A percentile compares a stretch with the other conserved stretches of the same genome.
Conservation (phyloP, 2,888 invertebrate species). For the Cheilosia pagana region DNA sequence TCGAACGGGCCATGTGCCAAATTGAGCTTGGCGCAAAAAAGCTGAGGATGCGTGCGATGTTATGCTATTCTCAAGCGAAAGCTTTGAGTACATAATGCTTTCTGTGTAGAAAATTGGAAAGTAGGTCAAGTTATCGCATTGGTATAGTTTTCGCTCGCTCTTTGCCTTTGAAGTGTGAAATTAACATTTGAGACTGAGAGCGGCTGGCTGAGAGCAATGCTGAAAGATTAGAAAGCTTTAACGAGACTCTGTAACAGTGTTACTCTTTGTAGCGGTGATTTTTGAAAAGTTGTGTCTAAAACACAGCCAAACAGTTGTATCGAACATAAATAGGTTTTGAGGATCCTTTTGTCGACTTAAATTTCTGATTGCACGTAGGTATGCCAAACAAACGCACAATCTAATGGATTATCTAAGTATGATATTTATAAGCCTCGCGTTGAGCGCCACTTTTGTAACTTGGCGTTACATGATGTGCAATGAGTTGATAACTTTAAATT, state of each 20-base stretch:
- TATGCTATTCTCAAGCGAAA: constrained; percentile 57
- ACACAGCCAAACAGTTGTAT: no score
- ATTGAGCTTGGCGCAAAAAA: constrained; percentile 70
- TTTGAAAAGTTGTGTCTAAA: not conserved
- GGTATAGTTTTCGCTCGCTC: constrained; percentile 39
- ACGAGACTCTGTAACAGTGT: constrained; percentile 13
- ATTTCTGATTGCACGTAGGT: no score
- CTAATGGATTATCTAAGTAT: no score
- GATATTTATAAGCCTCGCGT: no score
- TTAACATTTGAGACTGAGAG: constrained; percentile 28
- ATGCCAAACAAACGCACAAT: no score
- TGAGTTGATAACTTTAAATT: no score
- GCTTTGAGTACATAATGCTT: constrained; percentile 56
- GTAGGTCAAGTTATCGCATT: constrained; percentile 63
- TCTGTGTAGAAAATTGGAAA: constrained; percentile 56
- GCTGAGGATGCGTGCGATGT: constrained; percentile 74
- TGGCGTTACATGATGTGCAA: no score
- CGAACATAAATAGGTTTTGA: no score
- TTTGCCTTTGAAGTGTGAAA: constrained; percentile 28
- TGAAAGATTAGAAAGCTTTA: constrained; percentile 45
- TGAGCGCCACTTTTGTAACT: no score
- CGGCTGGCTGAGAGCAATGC: constrained; percentile 1
- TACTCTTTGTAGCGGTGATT: not conserved
- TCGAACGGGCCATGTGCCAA: constrained; percentile 74
- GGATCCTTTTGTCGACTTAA: no score